Evolutionary conservation across 2,888 invertebrate genomes (phyloP), one percentile per base, ranked within the genome.

Genomic region (Anagyrus pseudococci): DNA sequence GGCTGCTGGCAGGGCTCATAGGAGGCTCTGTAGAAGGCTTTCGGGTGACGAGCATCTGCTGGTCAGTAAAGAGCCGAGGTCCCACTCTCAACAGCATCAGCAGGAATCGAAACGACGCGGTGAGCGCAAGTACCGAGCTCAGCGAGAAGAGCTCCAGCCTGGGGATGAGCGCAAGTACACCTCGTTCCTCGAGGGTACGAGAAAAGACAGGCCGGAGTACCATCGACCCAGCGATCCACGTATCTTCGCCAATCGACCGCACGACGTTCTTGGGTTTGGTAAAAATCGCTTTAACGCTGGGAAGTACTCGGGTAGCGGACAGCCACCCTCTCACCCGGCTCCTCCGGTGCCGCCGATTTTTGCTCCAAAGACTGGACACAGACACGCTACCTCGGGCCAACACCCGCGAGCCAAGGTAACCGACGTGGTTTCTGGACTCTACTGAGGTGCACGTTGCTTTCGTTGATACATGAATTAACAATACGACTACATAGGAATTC

Each of bases 1-100:
- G 85, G 87, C 90, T 0, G 84, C 90, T 67, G 84, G 87, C n/a
- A 81, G 84, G 4, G 85, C 86, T 61, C 84, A 85, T 29, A 40
- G 64, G 13, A 60, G 66, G 26, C 10, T 49, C 4, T 52, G 33
- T 2, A 23, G 58, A 8, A 19, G 60, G 20, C 8, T 56, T 1
- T 60, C 64, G 13, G 40, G 19, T 33, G 61, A 58, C 29, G 56
- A 48, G 4, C 43, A 50, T 13, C 46, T 2, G 8, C 50, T n/a
- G n/a, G n/a, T n/a, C n/a, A n/a, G 4, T 1, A 6, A 3, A 22
- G 22, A 2, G 15, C 3, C 7, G 26, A n/a, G n/a, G 54, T 13
- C 8, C 2, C 19, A 29, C 23, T 13, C 23, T 37, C 19, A 13
- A 22, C 10, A 8, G 52, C 17, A 1, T 19, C 22, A 41, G 46